Conservation (phyloP, 2,113 vertebrate species). For the Pterocles orientalis region DNA sequence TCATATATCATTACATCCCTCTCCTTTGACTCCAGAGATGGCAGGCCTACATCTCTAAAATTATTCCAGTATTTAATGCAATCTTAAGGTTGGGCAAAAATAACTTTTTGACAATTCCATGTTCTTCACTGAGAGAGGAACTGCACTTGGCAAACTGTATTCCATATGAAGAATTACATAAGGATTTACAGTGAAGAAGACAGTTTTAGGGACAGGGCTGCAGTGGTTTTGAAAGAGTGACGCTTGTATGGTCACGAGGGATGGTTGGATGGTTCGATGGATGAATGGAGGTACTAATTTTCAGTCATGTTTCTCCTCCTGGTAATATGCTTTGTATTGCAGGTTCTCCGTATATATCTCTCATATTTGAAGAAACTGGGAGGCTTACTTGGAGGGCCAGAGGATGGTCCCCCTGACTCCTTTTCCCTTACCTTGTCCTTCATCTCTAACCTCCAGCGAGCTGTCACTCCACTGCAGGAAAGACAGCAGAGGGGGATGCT, state of each 20-base stretch:
- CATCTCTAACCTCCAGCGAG: constrained; percentile 82
- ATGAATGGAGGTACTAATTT: background rate
- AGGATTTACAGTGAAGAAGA: background rate
- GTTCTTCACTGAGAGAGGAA: background rate
- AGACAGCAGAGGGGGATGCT: constrained; percentile 74
- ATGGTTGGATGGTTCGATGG: background rate
- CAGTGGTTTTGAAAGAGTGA: background rate
- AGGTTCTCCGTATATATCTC: constrained; percentile 82
- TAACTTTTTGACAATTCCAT: background rate
- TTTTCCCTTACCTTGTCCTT: constrained; percentile 80
- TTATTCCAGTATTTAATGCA: background rate
- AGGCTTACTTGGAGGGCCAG: constrained; percentile 74
- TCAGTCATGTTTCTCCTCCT: background rate
- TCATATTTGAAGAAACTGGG: constrained; percentile 75
- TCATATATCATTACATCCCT: background rate
- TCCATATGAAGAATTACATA: background rate
- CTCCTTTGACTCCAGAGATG: background rate
- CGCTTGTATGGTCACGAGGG: background rate
- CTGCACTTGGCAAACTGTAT: background rate
- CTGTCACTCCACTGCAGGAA: constrained; percentile 74
- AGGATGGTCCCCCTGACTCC: constrained; percentile 25
- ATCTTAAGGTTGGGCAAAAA: background rate
- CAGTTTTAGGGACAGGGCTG: background rate
- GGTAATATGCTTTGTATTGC: background rate
- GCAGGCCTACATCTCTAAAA: background rate